Base-by-base conservation (phyloP, 2,888 invertebrate genomes). In the Micropterix aruncella region DNA sequence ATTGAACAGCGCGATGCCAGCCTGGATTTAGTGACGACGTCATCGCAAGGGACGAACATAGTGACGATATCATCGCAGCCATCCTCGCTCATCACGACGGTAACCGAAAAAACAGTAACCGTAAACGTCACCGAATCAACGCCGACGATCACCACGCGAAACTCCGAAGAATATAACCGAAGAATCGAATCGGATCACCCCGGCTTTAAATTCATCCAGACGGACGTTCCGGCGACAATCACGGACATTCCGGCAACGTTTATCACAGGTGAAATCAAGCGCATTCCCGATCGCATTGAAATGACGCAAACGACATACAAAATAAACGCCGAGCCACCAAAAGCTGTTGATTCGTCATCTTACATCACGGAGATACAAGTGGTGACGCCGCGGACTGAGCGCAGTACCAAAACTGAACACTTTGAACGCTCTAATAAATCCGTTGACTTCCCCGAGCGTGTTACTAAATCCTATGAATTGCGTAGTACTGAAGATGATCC, bases 341-440 rank as follows among this genome's bases (percentile, higher is more conserved):
- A 17, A 42, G 5, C 27, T 12, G 27, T 27, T 12, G 27, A 27
- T 12, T 7, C 7, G 36, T 61, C 72, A 54, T 78, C 79, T 18
- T 83, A 81, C 55, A 73, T 84, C 19, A 84, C 83, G 37, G 84
- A 84, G 63, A 84, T 84, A 46, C 80, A 83, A 61, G 83, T 83
- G 0, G 62, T 75, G 2, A 74, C 77, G 14, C 73, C 75, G 3
- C 63, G 65, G 39, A 66, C 58, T 44, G 73, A 62, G 51, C 65
- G 27, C 45, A 62, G 62, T 48, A n/a, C n/a, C n/a, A n/a, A n/a
- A n/a, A n/a, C n/a, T n/a, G n/a, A n/a, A n/a, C n/a, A n/a, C n/a
- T n/a, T n/a, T n/a, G n/a, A n/a, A n/a, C n/a, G n/a, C n/a, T n/a
- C n/a, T n/a, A n/a, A n/a, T n/a, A n/a, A n/a, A n/a, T n/a, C n/a